A percentile compares a stretch with the other conserved stretches of the same genome.
These are phyloP conservation scores for Manduca sexta DNA, from an alignment of 1,140 invertebrate species.

Conservation along the genomic window DNA sequence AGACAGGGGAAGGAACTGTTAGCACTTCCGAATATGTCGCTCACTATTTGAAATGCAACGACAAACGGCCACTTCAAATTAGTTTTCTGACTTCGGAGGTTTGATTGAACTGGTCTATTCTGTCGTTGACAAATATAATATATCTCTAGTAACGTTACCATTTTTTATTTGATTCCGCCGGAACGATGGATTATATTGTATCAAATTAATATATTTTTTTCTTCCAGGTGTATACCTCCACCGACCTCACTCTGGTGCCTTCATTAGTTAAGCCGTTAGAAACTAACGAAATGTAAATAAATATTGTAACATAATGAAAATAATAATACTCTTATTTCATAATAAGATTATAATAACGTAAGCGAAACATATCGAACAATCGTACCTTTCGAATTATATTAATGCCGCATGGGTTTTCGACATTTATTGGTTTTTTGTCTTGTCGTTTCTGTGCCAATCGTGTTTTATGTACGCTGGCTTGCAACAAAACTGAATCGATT, in stretches of 20 bases:
- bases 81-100: too few species aligned
- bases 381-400: slow-evolving; percentile 45
- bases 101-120: too few species aligned
- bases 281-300: slow-evolving; percentile 60
- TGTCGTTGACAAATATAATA: too few species aligned
- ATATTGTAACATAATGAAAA: slow-evolving; percentile 49
- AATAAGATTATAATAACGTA: slow-evolving; percentile 27
- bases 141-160: too few species aligned
- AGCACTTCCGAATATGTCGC: too few species aligned
- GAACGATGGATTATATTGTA: too few species aligned
- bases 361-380: slow-evolving; percentile 65
- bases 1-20: too few species aligned
- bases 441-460: slow-evolving; percentile 33
- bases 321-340: slow-evolving; percentile 37
- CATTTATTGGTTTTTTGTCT: slow-evolving; percentile 34
- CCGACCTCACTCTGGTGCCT: slow-evolving; percentile 70
- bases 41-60: too few species aligned
- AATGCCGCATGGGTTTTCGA: slow-evolving; percentile 17
- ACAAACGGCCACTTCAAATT: too few species aligned
- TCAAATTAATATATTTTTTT: slow-evolving; percentile 4
- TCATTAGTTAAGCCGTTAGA: slow-evolving; percentile 54
- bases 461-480: slow-evolving; percentile 21
- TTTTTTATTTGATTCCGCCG: too few species aligned
- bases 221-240: slow-evolving; percentile 61
- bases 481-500: slow-evolving; percentile 9